Percentiles rank a stretch among this genome's conserved stretches.
Evolutionary conservation across 2,888 invertebrate species (phyloP).

Genomic region (Hypomecis atomaria): DNA sequence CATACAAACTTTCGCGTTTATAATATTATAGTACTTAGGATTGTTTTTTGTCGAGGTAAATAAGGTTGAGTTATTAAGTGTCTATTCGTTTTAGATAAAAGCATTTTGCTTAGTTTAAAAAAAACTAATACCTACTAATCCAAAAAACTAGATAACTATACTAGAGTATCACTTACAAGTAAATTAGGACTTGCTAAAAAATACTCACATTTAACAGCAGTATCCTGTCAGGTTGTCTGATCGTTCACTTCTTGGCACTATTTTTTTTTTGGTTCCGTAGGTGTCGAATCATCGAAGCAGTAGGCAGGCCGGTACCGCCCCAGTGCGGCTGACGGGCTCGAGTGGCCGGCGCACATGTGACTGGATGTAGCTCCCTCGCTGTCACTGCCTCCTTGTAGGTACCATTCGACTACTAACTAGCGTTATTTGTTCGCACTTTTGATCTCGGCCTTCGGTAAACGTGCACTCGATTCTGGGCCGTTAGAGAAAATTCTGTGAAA

Average conservation of each 20-base stretch:
- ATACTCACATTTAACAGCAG: not conserved
- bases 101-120: too few relatives aligned
- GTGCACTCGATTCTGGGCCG: conserved; percentile 18
- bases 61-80: too few relatives aligned
- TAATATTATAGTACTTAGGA: too few relatives aligned
- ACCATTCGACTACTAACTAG: conserved; percentile 26
- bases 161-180: too few relatives aligned
- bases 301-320: conserved; percentile 19
- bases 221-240: conserved; percentile 1
- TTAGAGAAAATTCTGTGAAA: conserved; percentile 21
- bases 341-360: conserved; percentile 33
- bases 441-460: conserved; percentile 22
- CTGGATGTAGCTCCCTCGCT: conserved; percentile 25
- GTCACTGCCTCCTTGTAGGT: conserved; percentile 20
- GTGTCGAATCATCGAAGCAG: not conserved
- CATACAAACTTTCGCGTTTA: too few relatives aligned
- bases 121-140: too few relatives aligned
- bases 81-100: too few relatives aligned
- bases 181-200: too few relatives aligned
- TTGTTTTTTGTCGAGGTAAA: too few relatives aligned
- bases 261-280: not conserved
- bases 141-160: too few relatives aligned
- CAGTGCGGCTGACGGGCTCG: conserved; percentile 35
- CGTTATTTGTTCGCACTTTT: conserved; percentile 40
- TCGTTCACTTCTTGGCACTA: conserved; percentile 8